Evolutionary conservation across 1,140 invertebrate species (phyloP).

Genomic region (Paraescarpia echinospica): DNA sequence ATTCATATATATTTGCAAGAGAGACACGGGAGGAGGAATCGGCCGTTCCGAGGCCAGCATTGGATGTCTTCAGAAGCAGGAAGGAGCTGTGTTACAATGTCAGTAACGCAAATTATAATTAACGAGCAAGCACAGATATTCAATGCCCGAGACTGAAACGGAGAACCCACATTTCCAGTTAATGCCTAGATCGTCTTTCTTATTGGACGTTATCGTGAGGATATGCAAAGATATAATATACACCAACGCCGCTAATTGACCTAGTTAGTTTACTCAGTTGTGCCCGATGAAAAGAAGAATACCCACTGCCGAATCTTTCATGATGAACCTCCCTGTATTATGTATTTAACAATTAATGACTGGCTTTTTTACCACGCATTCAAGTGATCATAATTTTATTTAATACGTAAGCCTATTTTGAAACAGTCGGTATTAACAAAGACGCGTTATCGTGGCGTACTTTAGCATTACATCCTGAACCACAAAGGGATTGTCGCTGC

Average conservation of each 20-base stretch:
- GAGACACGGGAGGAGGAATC: not conserved
- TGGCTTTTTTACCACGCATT: too few relatives aligned
- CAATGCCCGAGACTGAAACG: not conserved
- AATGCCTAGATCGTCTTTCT: not conserved
- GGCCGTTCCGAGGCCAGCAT: too few relatives aligned
- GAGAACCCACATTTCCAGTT: not conserved
- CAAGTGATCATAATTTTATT: too few relatives aligned
- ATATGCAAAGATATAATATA: not conserved
- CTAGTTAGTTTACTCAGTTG: not conserved
- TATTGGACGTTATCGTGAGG: not conserved
- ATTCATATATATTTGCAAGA: too few relatives aligned
- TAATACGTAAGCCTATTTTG: too few relatives aligned
- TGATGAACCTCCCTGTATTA: not conserved
- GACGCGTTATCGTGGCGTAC: too few relatives aligned
- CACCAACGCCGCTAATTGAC: not conserved
- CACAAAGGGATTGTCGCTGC: too few relatives aligned
- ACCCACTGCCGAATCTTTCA: not conserved
- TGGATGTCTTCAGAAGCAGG: not conserved
- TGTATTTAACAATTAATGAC: too few relatives aligned
- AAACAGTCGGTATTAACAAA: too few relatives aligned
- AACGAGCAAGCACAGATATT: not conserved
- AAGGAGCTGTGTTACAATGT: not conserved
- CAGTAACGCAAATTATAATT: not conserved
- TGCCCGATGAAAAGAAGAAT: not conserved
- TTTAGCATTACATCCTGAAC: too few relatives aligned